Base-by-base conservation (phyloP, 2,888 invertebrate genomes). In the Dryadula phaetusa region DNA sequence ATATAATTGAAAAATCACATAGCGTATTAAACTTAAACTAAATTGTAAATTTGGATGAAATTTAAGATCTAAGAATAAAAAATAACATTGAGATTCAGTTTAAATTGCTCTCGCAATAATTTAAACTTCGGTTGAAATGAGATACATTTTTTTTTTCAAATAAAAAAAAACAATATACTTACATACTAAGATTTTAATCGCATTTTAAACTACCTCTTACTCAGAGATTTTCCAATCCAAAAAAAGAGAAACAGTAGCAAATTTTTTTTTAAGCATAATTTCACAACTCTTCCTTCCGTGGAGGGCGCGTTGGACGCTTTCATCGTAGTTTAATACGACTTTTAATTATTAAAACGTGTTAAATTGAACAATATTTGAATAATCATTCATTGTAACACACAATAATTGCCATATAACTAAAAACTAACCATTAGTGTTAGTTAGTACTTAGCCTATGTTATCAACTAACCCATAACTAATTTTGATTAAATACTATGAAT, bases 51-150 rank as follows among this genome's bases (percentile, higher is more conserved):
- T n/a, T n/a, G n/a, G n/a, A n/a, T n/a, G n/a, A n/a, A n/a, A n/a
- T n/a, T n/a, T n/a, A n/a, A n/a, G n/a, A n/a, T n/a, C n/a, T n/a
- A n/a, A n/a, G n/a, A n/a, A n/a, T n/a, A n/a, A n/a, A n/a, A n/a
- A n/a, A n/a, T 49, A 37, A 54, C 7, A 8, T 22, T 7, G 37
- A 56, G 37, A 37, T n/a, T 20, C 8, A 52, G 28, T 28, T 40
- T 56, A n/a, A 40, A 56, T 56, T 22, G 6, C 22, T 40, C 20
- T 37, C 14, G 20, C 20, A 37, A 54, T n/a, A 37, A 54, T 37
- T 40, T n/a, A 56, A 22, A 40, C 40, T 56, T 56, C 40, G 56
- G 56, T 22, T n/a, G n/a, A n/a, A 22, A 40, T 10, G 22, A 54
- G 34, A 56, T 56, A 37, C 22, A 22, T 4, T 3, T 53, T 12